A percentile compares a stretch with the other conserved stretches of the same genome.
phyloP scores from a whole-genome alignment of 2,888 invertebrate species.

The Tromatobia lineatoria region DNA sequence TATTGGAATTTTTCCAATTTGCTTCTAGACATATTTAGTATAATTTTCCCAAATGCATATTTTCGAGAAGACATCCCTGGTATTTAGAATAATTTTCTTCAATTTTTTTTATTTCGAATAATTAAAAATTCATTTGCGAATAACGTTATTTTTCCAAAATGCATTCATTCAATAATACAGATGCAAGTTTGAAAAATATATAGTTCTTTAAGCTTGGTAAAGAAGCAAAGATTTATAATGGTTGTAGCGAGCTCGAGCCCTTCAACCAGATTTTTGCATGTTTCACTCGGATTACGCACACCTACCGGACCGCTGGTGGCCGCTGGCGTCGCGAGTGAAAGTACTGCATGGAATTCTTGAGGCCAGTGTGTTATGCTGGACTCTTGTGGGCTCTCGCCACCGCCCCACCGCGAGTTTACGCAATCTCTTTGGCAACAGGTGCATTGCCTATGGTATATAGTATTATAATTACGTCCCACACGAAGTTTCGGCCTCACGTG shows the following conservation, averaged over 20 bases:
- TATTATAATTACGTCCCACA: conserved; percentile 58
- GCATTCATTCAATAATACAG: too few species aligned
- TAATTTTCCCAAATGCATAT: too few species aligned
- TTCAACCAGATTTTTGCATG: conserved; percentile 47
- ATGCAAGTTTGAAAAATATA: neutral
- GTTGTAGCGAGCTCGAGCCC: conserved; percentile 34
- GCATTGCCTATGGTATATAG: conserved; percentile 70
- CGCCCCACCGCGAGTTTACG: conserved; percentile 70
- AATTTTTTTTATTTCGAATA: too few species aligned
- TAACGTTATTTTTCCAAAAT: too few species aligned
- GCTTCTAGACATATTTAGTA: too few species aligned
- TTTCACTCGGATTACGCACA: conserved; percentile 54
- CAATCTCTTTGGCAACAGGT: conserved; percentile 74
- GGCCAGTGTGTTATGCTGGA: conserved; percentile 71
- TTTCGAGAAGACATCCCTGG: too few species aligned
- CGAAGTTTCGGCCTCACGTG: conserved; percentile 30
- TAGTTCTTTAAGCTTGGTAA: neutral
- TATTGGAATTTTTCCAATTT: too few species aligned
- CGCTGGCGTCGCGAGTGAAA: conserved; percentile 78
- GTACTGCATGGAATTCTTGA: conserved; percentile 80
- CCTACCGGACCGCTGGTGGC: conserved; percentile 36
- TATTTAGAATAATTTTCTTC: too few species aligned
- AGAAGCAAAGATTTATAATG: conserved; percentile 12
- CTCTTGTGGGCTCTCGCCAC: conserved; percentile 42
- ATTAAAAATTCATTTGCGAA: too few species aligned